Evolutionary conservation across 2,797 vertebrate genomes (phyloP), one percentile per base, ranked within the genome.

Genomic region (Chaetodon trifasciatus): DNA sequence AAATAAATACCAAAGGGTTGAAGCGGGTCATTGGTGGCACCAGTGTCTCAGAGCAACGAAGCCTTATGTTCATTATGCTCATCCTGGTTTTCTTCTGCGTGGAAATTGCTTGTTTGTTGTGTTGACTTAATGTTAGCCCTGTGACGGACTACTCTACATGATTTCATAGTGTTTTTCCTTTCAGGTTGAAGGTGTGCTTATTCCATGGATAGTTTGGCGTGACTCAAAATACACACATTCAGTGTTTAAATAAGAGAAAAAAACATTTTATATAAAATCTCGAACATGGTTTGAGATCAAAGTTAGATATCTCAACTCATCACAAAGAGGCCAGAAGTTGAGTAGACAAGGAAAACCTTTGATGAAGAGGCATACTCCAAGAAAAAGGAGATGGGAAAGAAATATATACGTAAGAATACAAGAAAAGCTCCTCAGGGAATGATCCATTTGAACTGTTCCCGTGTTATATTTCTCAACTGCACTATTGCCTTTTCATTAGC

Each of bases 401-500:
- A 74, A 50, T 37, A 15, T 44, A 50, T 37, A 15, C 3, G 42
- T 9, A 44, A 63, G 16, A 44, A 57, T 60, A 58, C 39, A 68
- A 78, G 60, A 68, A 79, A 39, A 46, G 8, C n/a, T 76, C 76
- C 52, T 57, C 7, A 9, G 81, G 81, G 82, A 83, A 70, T 70
- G 56, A 55, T 85, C 80, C 78, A 75, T 74, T 79, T 50, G 5
- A 63, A 73, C 16, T 58, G 49, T 80, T 82, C 65, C 21, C 19
- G 67, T 78, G 78, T 85, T 83, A 78, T 78, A 76, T 83, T 85
- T 88, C 89, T 86, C 74, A 80, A 65, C 85, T 80, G 79, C 65
- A 83, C 78, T 76, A 89, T 86, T 79, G 86, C 81, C 91, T 91
- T 91, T 91, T 92, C 90, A 92, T 92, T 92, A 92, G 81, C 62